phyloP scores from a whole-genome alignment of 2,113 vertebrate species.

The Podarcis muralis region DNA sequence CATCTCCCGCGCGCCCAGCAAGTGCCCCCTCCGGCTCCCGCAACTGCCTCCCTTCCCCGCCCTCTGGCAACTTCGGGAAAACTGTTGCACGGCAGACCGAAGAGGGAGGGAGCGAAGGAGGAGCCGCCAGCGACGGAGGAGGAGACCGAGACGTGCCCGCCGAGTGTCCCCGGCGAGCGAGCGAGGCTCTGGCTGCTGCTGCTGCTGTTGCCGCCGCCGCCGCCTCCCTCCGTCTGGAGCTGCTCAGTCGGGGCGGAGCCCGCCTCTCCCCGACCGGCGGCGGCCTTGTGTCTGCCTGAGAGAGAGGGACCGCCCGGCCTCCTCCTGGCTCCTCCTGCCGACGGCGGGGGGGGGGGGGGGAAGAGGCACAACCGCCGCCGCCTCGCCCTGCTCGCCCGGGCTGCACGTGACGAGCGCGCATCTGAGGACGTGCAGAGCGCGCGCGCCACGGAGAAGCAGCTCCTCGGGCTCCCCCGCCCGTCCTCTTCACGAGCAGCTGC shows the following conservation, averaged over 20 bases:
- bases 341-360: neutral
- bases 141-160: neutral
- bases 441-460: too few species aligned
- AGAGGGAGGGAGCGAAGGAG: too few species aligned
- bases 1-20: neutral
- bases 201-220: too few species aligned
- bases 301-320: neutral
- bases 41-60: slow-evolving; percentile 5
- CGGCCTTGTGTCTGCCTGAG: too few species aligned
- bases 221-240: neutral
- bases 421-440: slow-evolving; percentile 23
- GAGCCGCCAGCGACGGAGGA: neutral
- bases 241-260: neutral
- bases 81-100: slow-evolving; percentile 52
- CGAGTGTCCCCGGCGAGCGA: neutral
- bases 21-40: slow-evolving; percentile 24
- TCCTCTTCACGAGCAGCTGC: too few species aligned
- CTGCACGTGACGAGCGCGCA: neutral
- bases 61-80: slow-evolving; percentile 56
- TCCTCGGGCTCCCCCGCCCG: too few species aligned
- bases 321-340: neutral
- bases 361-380: neutral
- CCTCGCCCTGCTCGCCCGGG: neutral
- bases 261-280: neutral
- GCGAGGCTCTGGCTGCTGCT: neutral